These are phyloP conservation scores for Sebastes kiyomatsui DNA, from an alignment of 2,797 vertebrate genomes.

Conservation along the genomic window DNA sequence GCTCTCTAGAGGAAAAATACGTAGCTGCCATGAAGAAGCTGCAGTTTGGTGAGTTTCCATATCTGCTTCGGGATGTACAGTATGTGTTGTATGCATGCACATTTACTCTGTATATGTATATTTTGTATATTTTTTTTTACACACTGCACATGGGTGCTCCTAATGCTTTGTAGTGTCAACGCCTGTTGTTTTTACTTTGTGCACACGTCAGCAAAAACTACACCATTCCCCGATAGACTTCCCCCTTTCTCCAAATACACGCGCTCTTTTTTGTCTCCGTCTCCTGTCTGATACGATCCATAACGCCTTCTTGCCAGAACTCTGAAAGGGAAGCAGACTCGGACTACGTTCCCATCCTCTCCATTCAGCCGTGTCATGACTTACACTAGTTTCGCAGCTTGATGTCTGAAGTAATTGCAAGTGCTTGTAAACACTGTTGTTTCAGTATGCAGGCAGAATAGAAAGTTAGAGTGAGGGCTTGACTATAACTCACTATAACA, in stretches of 20 bases:
- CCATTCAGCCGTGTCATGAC: conserved; percentile 37
- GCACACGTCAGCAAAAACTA: too few species aligned
- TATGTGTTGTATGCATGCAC: background rate
- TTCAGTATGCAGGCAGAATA: conserved; percentile 6
- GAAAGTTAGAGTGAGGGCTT: background rate
- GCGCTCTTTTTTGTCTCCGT: background rate
- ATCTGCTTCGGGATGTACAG: background rate
- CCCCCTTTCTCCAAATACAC: background rate
- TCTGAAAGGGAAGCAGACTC: conserved; percentile 11
- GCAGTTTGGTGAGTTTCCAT: conserved; percentile 91
- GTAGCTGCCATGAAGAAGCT: conserved; percentile 97
- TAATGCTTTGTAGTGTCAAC: too few species aligned
- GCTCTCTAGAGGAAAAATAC: conserved; percentile 96
- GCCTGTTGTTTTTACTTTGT: too few species aligned
- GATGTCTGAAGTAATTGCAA: conserved; percentile 58
- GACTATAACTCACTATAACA: too few species aligned
- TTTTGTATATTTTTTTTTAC: background rate
- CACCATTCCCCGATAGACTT: background rate
- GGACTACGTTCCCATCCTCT: conserved; percentile 17
- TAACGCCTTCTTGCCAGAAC: background rate
- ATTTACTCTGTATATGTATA: background rate
- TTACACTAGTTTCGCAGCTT: conserved; percentile 43
- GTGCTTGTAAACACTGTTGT: conserved; percentile 61
- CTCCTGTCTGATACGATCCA: conserved; percentile 9
- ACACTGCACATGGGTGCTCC: too few species aligned